phyloP scores from a whole-genome alignment of 1,140 invertebrate species.

The Matsumurasca onukii region DNA sequence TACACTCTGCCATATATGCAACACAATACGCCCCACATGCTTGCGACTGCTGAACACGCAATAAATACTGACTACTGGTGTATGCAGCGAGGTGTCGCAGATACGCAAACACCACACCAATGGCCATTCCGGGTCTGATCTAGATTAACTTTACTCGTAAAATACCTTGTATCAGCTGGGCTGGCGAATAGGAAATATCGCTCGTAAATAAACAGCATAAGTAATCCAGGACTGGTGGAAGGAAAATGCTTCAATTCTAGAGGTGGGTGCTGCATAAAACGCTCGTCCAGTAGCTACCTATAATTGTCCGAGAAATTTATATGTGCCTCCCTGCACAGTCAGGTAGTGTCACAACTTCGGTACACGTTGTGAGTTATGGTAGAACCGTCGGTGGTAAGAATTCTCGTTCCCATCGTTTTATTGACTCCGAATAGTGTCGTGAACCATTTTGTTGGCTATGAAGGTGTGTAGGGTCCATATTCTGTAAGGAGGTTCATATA shows the following conservation, averaged over 20 bases:
- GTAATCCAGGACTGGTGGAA: neutral
- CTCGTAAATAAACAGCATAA: slow-evolving; percentile 12
- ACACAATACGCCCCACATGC: slow-evolving; percentile 15
- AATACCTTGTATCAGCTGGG: neutral
- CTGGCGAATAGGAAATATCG: slow-evolving; percentile 17
- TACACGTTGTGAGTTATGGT: too few species aligned
- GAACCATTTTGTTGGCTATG: too few species aligned
- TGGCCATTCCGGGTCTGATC: neutral
- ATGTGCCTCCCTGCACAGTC: too few species aligned
- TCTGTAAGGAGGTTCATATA: too few species aligned
- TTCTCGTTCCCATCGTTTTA: too few species aligned
- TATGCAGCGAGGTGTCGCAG: slow-evolving; percentile 14
- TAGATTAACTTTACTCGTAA: slow-evolving; percentile 13
- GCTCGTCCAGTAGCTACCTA: too few species aligned
- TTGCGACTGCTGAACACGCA: neutral
- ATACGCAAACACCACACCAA: neutral
- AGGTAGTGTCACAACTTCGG: too few species aligned
- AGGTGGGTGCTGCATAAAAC: slow-evolving; percentile 5
- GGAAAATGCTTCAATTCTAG: neutral
- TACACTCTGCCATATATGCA: slow-evolving; percentile 12
- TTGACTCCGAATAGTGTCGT: too few species aligned
- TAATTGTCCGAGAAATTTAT: too few species aligned
- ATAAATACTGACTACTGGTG: neutral
- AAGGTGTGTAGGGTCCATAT: too few species aligned
- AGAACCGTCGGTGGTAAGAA: too few species aligned